These are phyloP conservation scores for Anabacerthia variegaticeps DNA, from an alignment of 2,797 vertebrate genomes.

Conservation along the genomic window DNA sequence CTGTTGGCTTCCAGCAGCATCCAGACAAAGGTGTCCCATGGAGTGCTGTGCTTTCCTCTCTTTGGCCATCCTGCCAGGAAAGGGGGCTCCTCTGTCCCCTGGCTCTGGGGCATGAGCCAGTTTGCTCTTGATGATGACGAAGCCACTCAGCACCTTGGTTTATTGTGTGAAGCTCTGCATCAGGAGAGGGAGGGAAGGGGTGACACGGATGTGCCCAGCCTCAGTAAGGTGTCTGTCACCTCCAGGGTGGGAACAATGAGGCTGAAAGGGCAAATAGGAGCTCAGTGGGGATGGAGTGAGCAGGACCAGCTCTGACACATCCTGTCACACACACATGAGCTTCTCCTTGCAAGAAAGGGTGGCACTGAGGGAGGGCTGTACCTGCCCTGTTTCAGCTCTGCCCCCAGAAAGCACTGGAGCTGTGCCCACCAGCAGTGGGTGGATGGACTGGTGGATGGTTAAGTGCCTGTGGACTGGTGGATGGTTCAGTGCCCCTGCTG, in stretches of 20 bases:
- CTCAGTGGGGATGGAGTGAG: neutral
- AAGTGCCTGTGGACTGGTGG: neutral
- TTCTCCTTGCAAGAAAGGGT: neutral
- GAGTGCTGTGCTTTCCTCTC: neutral
- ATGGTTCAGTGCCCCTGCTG: neutral
- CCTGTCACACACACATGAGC: neutral
- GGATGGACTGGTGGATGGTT: neutral
- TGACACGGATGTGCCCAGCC: neutral
- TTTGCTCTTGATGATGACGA: neutral
- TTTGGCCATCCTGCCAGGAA: neutral
- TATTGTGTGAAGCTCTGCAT: accelerated
- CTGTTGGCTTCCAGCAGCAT: neutral
- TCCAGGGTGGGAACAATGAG: neutral
- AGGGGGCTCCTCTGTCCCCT: neutral
- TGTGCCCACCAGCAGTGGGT: neutral
- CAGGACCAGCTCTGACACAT: neutral
- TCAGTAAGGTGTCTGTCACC: neutral
- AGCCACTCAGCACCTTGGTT: neutral
- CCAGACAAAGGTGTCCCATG: neutral
- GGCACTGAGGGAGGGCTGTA: accelerated
- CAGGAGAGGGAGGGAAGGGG: neutral
- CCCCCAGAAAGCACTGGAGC: neutral
- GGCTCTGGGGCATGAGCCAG: accelerated
- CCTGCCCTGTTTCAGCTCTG: neutral
- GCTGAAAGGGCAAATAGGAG: neutral